Evolutionary conservation across 2,113 vertebrate species (phyloP).

Genomic region (Syrrhaptes paradoxus): DNA sequence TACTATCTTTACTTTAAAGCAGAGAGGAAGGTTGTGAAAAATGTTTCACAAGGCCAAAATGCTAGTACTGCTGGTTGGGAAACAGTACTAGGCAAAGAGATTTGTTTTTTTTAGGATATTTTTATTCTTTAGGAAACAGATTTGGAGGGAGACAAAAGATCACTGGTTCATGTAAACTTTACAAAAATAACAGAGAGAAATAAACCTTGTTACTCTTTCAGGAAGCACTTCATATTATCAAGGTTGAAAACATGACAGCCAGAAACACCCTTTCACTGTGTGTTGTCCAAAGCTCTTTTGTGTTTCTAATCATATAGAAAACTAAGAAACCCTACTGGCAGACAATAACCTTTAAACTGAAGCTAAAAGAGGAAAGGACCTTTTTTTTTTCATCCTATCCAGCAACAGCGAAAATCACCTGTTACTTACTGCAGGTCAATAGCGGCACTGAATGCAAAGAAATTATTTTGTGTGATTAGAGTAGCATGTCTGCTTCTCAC

Average conservation of each 20-base stretch:
- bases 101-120: neutral
- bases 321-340: neutral
- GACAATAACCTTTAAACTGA: neutral
- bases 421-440: neutral
- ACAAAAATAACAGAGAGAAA: neutral
- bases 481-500: neutral
- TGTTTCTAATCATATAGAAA: neutral
- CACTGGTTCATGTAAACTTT: neutral
- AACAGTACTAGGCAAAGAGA: neutral
- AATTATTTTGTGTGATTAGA: neutral
- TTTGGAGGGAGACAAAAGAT: neutral
- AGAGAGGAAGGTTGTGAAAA: neutral
- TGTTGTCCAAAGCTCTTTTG: neutral
- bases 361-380: neutral
- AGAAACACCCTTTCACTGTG: neutral
- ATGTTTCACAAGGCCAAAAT: neutral
- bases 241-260: neutral
- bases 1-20: neutral
- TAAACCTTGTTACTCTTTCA: neutral
- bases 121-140: neutral
- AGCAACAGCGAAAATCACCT: neutral
- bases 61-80: fast-evolving
- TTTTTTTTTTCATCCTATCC: neutral
- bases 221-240: neutral
- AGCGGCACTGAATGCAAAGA: neutral